Evolutionary conservation across 2,797 vertebrate species (phyloP), one percentile per base, ranked within the genome.

Genomic region (Danio tinwini): DNA sequence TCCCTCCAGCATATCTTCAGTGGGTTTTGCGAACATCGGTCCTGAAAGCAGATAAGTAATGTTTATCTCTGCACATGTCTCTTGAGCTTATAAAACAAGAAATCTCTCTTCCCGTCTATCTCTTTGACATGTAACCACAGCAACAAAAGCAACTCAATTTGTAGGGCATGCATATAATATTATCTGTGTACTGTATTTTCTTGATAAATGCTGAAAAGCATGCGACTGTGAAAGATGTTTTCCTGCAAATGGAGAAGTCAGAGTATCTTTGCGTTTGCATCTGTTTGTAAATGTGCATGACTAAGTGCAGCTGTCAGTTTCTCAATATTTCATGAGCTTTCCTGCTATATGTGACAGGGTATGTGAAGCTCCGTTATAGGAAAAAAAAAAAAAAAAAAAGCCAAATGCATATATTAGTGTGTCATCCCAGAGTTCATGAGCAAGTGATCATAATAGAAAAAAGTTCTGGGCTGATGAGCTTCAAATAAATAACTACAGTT

Each of bases 371-470:
- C 61, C 82, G 83, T 83, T 85, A 84, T 79, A 81, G 79, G 83
- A 83, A 86, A 85, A 71, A 21, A 29, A 42, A 84, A 79, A 81
- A 79, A 83, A 83, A 86, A 85, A 71, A 21, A 29, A 42, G 17
- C 67, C 82, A 76, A 47, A 72, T 82, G 70, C 75, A 83, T 80
- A 74, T 83, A 90, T 87, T 74, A 76, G 84, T 72, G 61, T 85
- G 87, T 90, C 87, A 86, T 78, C 79, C 58, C 55, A 47, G 49
- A 76, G 76, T 86, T 90, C 85, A 85, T 84, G 88, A 89, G 87
- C 87, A 88, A 91, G 87, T 89, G 77, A 85, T 87, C 86, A 75
- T 73, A 85, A 84, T 85, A 84, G 74, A 29, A 29, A 71, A 79
- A 80, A 1, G 61, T 56, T 74, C 59, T 53, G 56, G 49, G 45